phyloP scores from a whole-genome alignment of 2,113 vertebrate genomes.

The Upupa epops region DNA sequence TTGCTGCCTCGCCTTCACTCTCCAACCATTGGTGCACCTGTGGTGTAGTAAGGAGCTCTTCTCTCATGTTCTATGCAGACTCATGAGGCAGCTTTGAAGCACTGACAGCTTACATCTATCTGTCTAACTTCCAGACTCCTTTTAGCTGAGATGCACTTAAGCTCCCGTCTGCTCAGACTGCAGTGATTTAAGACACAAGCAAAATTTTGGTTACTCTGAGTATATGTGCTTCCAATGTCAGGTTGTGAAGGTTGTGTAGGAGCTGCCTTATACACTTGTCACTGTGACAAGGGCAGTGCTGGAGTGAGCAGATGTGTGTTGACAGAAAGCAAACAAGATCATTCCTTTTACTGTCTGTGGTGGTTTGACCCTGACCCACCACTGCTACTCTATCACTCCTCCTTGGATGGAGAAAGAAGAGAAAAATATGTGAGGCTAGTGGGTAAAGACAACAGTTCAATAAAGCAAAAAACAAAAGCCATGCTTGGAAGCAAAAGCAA shows the following conservation, averaged over 20 bases:
- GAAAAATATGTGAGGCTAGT: too few species aligned
- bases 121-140: too few species aligned
- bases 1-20: neutral
- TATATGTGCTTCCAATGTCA: neutral
- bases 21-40: neutral
- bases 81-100: neutral
- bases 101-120: neutral
- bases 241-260: too few species aligned
- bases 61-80: neutral
- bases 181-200: neutral
- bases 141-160: neutral
- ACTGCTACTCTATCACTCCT: too few species aligned
- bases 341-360: neutral
- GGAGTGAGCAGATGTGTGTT: neutral
- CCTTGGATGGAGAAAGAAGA: too few species aligned
- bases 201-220: neutral
- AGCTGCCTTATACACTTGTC: accelerated
- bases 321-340: neutral
- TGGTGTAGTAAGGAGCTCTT: accelerated
- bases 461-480: too few species aligned
- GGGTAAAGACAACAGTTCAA: too few species aligned
- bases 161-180: neutral
- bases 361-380: too few species aligned
- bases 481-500: too few species aligned
- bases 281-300: neutral